These are phyloP conservation scores for Aleiodes testaceus DNA, from an alignment of 2,888 invertebrate genomes.

Conservation along the genomic window DNA sequence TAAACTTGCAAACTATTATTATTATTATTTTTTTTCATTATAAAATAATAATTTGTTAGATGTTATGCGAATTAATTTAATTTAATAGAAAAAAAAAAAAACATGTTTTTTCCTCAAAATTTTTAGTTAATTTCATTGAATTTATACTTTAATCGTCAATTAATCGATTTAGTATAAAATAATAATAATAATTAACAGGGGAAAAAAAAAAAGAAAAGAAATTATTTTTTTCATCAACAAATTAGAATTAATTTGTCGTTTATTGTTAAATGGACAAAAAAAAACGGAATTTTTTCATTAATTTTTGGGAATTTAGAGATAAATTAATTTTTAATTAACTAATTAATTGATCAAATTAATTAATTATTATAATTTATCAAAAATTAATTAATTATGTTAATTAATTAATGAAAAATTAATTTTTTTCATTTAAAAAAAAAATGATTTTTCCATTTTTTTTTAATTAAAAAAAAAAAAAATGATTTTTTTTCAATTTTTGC, in stretches of 20 bases:
- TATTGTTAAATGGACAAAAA: too few species aligned
- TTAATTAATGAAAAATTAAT: too few species aligned
- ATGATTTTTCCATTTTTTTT: slow-evolving; percentile 1
- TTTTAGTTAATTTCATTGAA: slow-evolving; percentile 15
- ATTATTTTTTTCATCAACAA: too few species aligned
- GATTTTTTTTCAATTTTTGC: background rate
- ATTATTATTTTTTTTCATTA: background rate
- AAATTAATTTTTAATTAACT: too few species aligned
- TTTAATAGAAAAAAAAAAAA: too few species aligned
- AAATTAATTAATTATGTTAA: too few species aligned
- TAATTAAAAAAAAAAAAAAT: too few species aligned
- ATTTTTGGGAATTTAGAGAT: too few species aligned
- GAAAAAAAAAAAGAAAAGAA: background rate
- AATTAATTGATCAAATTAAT: too few species aligned
- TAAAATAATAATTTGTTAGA: slow-evolving; percentile 1
- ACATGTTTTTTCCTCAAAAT: background rate
- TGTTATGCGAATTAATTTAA: slow-evolving; percentile 29
- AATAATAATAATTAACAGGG: background rate
- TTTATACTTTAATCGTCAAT: slow-evolving; percentile 13
- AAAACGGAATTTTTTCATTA: too few species aligned
- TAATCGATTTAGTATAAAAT: background rate
- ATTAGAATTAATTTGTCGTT: too few species aligned
- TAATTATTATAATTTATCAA: too few species aligned
- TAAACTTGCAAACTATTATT: background rate
- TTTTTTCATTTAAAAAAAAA: slow-evolving; percentile 13